Evolutionary conservation across 1,140 invertebrate genomes (phyloP).

Genomic region (Drosophila eugracilis): DNA sequence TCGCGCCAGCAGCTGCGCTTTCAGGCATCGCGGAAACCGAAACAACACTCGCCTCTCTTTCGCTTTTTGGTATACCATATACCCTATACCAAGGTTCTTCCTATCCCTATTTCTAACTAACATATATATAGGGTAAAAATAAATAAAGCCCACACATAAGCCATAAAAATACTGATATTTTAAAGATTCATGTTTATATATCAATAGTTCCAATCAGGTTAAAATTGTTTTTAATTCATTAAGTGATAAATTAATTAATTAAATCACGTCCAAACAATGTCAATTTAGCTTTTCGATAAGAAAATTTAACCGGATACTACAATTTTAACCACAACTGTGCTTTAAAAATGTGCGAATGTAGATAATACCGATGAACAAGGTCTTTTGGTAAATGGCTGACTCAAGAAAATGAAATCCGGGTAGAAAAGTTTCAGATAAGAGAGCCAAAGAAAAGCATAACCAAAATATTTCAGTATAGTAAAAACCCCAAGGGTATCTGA

Average conservation of each 20-base stretch:
- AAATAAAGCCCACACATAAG: too few relatives aligned
- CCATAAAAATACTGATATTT: too few relatives aligned
- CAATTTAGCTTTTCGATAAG: not conserved
- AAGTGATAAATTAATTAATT: not conserved
- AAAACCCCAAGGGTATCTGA: constrained; percentile 15
- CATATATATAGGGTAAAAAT: too few relatives aligned
- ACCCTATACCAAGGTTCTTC: not conserved
- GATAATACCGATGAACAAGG: constrained; percentile 37
- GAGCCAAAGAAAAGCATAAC: constrained; percentile 2
- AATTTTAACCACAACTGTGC: constrained; percentile 8
- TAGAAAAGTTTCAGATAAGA: constrained; percentile 14
- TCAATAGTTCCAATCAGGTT: too few relatives aligned
- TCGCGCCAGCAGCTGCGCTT: constrained; percentile 28
- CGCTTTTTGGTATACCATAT: not conserved
- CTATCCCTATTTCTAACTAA: not conserved
- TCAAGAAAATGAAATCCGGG: constrained; percentile 22
- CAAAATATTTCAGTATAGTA: constrained; percentile 5
- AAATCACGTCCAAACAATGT: not conserved
- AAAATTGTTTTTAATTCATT: too few relatives aligned
- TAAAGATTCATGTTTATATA: too few relatives aligned
- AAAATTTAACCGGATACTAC: constrained; percentile 3
- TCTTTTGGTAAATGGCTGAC: constrained; percentile 22
- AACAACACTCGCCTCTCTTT: not conserved
- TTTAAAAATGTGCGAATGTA: constrained; percentile 23
- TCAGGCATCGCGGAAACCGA: constrained; percentile 27